Conservation (phyloP, 2,113 vertebrate genomes). For the Speoplatyrhinus poulsoni region DNA sequence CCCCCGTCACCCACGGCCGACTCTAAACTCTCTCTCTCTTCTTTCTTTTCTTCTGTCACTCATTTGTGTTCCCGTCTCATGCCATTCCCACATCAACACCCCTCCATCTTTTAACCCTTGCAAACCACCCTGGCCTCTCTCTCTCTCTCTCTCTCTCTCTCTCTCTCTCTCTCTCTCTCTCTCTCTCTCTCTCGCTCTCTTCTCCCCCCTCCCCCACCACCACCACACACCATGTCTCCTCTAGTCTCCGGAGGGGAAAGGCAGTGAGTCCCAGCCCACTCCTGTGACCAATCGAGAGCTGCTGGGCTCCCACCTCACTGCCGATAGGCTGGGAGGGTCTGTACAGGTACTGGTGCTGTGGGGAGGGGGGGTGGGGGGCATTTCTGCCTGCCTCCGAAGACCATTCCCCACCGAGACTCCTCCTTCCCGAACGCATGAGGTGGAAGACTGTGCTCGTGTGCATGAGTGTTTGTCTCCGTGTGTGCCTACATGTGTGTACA, state of each 20-base stretch:
- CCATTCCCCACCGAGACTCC: neutral
- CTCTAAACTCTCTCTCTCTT: constrained; percentile 48
- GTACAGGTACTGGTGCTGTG: constrained; percentile 80
- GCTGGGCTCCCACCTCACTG: constrained; percentile 83
- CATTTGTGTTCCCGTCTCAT: neutral
- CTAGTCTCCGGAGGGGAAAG: constrained; percentile 84
- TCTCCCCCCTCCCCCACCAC: constrained; percentile 36
- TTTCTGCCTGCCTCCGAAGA: constrained; percentile 33
- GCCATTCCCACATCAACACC: neutral
- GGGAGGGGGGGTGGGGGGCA: constrained; percentile 42
- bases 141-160: neutral
- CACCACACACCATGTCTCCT: constrained; percentile 51
- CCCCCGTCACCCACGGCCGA: constrained; percentile 40
- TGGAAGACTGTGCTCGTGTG: neutral
- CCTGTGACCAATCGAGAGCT: constrained; percentile 83
- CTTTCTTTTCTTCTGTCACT: constrained; percentile 46
- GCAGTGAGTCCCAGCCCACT: constrained; percentile 82
- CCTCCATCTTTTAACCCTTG: neutral
- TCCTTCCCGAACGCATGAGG: neutral
- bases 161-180: neutral
- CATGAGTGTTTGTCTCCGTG: neutral
- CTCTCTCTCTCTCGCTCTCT: no score
- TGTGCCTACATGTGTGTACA: neutral
- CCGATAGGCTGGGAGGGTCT: constrained; percentile 86
- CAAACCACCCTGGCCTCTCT: constrained; percentile 17